Evolutionary conservation across 2,888 invertebrate genomes (phyloP), one percentile per base, ranked within the genome.

Genomic region (Thecocarcelia acutangulata): DNA sequence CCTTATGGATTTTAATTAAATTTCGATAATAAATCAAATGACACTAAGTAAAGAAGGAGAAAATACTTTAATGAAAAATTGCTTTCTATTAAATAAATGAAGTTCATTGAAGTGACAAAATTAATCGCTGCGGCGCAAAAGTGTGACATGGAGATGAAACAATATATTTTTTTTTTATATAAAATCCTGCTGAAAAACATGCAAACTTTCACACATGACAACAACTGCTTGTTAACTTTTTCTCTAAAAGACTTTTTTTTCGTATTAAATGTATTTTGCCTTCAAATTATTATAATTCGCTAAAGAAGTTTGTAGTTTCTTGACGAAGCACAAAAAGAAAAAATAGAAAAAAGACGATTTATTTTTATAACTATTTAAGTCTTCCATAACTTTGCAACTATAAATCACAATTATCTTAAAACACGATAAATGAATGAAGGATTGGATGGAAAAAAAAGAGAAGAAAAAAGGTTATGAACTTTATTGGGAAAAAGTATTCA

Each of bases 371-470:
- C 52, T 61, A 76, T 78, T 58, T 59, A 73, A 59, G 33, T 58
- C 46, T 46, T 76, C 24, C 46, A 17, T 40, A 48, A 73, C 44
- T 63, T 73, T 79, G 54, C 54, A 61, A 58, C 54, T n/a, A 70
- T 70, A 82, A 82, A 78, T 82, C 78, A 82, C 59, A 74, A 82
- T 82, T 77, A 78, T 74, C 72, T 64, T 48, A 42, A 63, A 72
- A 54, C 59, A 61, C 74, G 66, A 66, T 63, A 58, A 70, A 74
- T 15, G 42, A 75, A 42, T 37, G 59, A 54, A 54, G 37, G 50
- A 21, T 40, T 28, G 52, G 12, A 21, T 5, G 33, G 48, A 11
- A 6, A 11, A 1, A 17, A 17, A 61, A 68, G 15, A 33, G 33
- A 44, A 9, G 3, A 69, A 64, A 56, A 64, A 61, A 81, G 75